Conservation (phyloP, 1,140 invertebrate species). For the Holcopasites calliopsidis region DNA sequence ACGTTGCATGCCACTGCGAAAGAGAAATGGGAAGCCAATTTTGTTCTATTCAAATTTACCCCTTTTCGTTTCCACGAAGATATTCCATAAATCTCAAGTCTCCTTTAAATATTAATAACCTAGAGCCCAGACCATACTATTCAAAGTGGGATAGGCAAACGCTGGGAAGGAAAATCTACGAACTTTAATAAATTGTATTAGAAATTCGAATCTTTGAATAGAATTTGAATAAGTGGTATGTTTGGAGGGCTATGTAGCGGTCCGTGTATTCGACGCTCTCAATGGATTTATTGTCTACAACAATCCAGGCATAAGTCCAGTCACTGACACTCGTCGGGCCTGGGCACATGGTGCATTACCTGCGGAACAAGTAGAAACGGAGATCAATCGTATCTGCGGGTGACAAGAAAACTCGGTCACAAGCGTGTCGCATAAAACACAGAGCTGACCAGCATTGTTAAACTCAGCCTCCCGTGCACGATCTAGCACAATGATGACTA, state of each 20-base stretch:
- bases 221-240: neutral
- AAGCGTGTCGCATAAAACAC: slow-evolving; percentile 9
- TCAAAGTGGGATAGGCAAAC: neutral
- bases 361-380: neutral
- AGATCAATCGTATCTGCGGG: slow-evolving; percentile 5
- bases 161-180: neutral
- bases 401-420: slow-evolving; percentile 19
- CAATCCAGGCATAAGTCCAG: neutral
- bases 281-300: neutral
- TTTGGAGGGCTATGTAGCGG: neutral
- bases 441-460: neutral
- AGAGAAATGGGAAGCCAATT: too few relatives aligned
- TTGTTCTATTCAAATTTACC: neutral
- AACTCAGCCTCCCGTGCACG: neutral
- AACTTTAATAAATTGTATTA: too few relatives aligned
- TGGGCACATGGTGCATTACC: neutral
- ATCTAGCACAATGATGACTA: slow-evolving; percentile 23
- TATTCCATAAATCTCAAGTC: neutral
- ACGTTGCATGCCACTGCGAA: neutral
- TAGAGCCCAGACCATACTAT: too few relatives aligned
- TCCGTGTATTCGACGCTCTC: neutral
- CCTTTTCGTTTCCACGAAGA: too few relatives aligned
- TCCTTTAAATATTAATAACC: neutral
- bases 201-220: too few relatives aligned
- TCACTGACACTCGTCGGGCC: neutral